Evolutionary conservation across 2,888 invertebrate species (phyloP), one percentile per base, ranked within the genome.

Genomic region (Lochmaea crataegi): DNA sequence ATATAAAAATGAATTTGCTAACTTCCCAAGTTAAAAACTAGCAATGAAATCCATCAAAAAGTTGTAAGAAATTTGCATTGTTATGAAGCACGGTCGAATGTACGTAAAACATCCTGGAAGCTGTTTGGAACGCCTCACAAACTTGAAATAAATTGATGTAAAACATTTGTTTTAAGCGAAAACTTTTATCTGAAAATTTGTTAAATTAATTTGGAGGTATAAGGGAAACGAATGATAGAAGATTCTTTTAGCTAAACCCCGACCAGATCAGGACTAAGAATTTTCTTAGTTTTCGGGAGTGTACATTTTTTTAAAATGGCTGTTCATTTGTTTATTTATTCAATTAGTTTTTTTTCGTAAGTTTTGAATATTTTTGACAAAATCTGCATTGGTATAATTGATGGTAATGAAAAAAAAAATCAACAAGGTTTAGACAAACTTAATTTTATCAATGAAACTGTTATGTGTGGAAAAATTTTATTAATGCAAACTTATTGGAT

Each of bases 201-300:
- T 78, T 77, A 80, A 81, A 81, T 80, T 81, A 81, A 80, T 81
- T 81, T 79, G 79, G 79, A 71, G 79, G 78, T 77, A 78, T 78
- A 80, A 81, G 75, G 76, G 75, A 78, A 79, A 81, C 79, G 78
- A 79, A 80, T 80, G 79, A 79, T 79, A 79, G 80, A 77, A 78
- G 76, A 79, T 81, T 81, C 79, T 80, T 80, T 81, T 79, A 75
- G 75, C 77, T 77, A 76, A 78, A 78, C 72, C 76, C 71, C 12
- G 6, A 2, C 6, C 61, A 63, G 61, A 18, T 26, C 18, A 12
- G 61, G 18, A 42, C 38, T 63, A 18, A 7, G 1, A 38, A 5
- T 9, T 38, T 32, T 32, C 32, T 32, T 32, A 32, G 32, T 32
- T 32, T 38, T 38, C 1, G 32, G 7, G 9, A 1, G 7, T 38